phyloP scores from a whole-genome alignment of 2,113 vertebrate genomes.

The Romanogobio albipinnatus region DNA sequence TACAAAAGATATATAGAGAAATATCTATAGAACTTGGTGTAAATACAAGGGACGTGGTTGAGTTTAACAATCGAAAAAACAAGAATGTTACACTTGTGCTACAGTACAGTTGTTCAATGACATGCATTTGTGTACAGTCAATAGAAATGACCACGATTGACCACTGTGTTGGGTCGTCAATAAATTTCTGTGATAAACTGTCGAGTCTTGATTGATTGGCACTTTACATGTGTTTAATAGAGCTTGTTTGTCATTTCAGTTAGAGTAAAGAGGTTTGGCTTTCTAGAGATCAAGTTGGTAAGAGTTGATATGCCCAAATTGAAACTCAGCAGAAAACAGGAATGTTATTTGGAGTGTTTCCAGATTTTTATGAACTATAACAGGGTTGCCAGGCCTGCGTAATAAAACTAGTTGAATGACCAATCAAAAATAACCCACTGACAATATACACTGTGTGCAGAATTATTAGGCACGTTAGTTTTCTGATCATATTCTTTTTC shows the following conservation, averaged over 20 bases:
- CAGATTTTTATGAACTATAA: not conserved
- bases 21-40: conserved; percentile 71
- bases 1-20: conserved; percentile 72
- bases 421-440: no score
- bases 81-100: conserved; percentile 73
- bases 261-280: not conserved
- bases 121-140: conserved; percentile 61
- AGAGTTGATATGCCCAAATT: not conserved
- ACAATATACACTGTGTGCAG: no score
- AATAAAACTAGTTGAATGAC: no score
- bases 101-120: conserved; percentile 69
- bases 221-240: not conserved
- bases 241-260: not conserved
- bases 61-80: conserved; percentile 65
- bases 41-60: conserved; percentile 73
- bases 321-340: not conserved
- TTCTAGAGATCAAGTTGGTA: not conserved
- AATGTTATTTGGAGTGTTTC: not conserved
- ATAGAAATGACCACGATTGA: conserved; percentile 56
- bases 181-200: conserved; percentile 40
- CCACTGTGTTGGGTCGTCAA: conserved; percentile 36
- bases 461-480: no score
- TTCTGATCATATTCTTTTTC: no score
- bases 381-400: no score
- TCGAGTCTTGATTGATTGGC: not conserved